Evolutionary conservation across 2,888 invertebrate genomes (phyloP).

Genomic region (Cataglyphis rosenhaueri): DNA sequence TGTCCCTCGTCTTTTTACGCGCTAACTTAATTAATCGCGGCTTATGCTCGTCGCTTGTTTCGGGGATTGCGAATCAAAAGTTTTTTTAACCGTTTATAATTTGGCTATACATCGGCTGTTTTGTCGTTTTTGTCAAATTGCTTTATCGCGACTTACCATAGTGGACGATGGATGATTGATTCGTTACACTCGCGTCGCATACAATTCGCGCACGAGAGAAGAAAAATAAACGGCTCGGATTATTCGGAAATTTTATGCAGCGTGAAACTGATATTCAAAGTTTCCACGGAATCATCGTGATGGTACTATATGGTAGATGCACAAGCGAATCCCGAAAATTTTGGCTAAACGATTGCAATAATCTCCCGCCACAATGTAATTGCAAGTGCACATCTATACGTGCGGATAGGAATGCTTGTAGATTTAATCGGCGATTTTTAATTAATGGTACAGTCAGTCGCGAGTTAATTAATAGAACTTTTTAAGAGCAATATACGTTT

Average conservation of each 20-base stretch:
- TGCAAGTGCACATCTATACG: constrained; percentile 10
- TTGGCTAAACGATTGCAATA: constrained; percentile 37
- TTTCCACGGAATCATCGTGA: not conserved
- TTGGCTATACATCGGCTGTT: constrained; percentile 19
- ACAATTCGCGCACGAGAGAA: not conserved
- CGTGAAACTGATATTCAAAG: constrained; percentile 8
- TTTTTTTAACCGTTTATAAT: not conserved
- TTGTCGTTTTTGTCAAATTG: constrained; percentile 11
- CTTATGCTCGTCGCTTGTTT: constrained; percentile 28
- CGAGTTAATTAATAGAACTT: constrained; percentile 47
- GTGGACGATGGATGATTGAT: not conserved
- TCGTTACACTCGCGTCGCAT: not conserved
- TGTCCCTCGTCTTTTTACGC: constrained; percentile 8
- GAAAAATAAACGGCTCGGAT: constrained; percentile 11
- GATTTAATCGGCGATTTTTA: constrained; percentile 31
- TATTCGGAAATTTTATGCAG: not conserved
- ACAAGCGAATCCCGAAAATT: constrained; percentile 26
- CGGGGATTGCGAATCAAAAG: constrained; percentile 7
- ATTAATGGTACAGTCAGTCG: constrained; percentile 11
- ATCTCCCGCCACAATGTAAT: constrained; percentile 11
- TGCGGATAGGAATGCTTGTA: constrained; percentile 26
- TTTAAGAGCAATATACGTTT: constrained; percentile 42
- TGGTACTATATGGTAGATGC: not conserved
- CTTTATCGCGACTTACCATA: constrained; percentile 20
- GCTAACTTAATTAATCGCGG: constrained; percentile 50